A percentile compares a stretch with the other conserved stretches of the same genome.
phyloP scores from a whole-genome alignment of 2,797 vertebrate genomes.

The Psittacula echo region DNA sequence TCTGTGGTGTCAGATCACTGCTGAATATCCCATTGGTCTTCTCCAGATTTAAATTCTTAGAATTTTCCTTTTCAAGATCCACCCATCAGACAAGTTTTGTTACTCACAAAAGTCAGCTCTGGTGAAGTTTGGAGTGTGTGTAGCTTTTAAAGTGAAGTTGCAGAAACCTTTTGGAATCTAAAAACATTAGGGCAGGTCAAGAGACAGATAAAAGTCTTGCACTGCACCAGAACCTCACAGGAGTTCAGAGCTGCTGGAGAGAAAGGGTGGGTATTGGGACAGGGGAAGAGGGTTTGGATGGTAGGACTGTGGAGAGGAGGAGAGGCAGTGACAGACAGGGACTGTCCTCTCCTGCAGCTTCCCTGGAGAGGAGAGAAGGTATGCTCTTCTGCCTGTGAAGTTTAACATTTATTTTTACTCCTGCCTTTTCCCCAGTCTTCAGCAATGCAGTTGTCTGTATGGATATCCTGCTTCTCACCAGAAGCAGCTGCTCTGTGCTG shows the following conservation, averaged over 20 bases:
- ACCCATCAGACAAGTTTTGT: slow-evolving; percentile 3
- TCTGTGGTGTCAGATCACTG: background rate
- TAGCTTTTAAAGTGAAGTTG: background rate
- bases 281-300: background rate
- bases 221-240: background rate
- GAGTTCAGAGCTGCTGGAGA: background rate
- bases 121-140: background rate
- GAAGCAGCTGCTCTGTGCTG: background rate
- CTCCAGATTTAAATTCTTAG: slow-evolving; percentile 10
- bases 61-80: slow-evolving; percentile 26
- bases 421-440: background rate
- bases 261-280: background rate
- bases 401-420: background rate
- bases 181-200: background rate
- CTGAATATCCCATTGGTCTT: background rate
- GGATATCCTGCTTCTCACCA: background rate
- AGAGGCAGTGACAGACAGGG: background rate
- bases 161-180: background rate
- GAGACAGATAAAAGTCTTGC: background rate
- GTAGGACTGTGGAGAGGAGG: background rate
- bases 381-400: background rate
- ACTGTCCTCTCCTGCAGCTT: background rate
- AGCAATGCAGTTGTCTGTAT: background rate
- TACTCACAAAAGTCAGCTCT: background rate
- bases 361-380: background rate